Conservation (phyloP, 2,113 vertebrate species). For the Leucosticte australis region DNA sequence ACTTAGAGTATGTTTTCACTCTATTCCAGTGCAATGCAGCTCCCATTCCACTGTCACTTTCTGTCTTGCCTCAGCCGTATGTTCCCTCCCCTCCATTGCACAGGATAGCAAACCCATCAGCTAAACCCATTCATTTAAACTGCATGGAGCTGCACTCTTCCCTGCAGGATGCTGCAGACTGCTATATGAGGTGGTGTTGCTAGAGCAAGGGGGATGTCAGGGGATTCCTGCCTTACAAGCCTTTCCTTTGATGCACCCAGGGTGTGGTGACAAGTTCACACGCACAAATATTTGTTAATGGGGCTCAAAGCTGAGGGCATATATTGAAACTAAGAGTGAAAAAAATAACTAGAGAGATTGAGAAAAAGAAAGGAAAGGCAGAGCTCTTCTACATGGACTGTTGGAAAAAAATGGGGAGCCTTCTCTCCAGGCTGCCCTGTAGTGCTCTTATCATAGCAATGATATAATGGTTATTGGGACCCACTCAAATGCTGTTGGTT, state of each 20-base stretch:
- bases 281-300: not conserved
- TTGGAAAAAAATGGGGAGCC: not conserved
- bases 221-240: not conserved
- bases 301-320: not conserved
- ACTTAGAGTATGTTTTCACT: not conserved
- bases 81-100: not conserved
- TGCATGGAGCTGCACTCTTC: not conserved
- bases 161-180: not conserved
- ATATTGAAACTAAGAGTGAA: not conserved
- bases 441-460: not conserved
- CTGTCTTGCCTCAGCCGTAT: not conserved
- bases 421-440: not conserved
- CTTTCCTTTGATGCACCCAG: accelerated
- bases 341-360: not conserved
- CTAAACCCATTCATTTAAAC: not conserved
- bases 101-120: not conserved
- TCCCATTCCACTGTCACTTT: not conserved
- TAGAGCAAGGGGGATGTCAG: accelerated
- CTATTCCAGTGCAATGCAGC: not conserved
- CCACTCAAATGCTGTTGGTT: not conserved
- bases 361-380: not conserved
- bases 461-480: not conserved
- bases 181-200: not conserved
- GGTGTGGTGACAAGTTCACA: accelerated
- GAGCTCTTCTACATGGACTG: not conserved